phyloP scores from a whole-genome alignment of 2,113 vertebrate species.

The Vimba vimba region DNA sequence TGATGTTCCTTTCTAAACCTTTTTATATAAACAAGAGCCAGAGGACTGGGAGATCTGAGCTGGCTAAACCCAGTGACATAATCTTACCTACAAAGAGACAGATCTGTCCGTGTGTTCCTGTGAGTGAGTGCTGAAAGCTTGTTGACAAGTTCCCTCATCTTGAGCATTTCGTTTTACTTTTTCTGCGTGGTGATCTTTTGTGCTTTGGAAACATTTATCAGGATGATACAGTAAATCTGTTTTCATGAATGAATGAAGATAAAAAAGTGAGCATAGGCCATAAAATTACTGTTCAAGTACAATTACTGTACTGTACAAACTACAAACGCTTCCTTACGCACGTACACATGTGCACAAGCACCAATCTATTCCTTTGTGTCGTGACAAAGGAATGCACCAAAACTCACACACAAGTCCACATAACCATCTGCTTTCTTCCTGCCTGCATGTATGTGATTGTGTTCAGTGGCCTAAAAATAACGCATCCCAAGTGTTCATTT shows the following conservation, averaged over 20 bases:
- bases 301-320: neutral
- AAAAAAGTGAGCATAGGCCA: neutral
- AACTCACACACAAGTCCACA: neutral
- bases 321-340: no score
- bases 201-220: neutral
- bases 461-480: constrained; percentile 26
- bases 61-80: constrained; percentile 1
- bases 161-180: neutral
- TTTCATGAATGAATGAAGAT: neutral
- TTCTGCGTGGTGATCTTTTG: neutral
- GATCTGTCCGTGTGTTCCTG: neutral
- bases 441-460: constrained; percentile 17
- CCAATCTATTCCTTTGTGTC: neutral
- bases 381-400: neutral
- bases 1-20: neutral
- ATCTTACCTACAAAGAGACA: neutral
- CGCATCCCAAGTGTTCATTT: constrained; percentile 5
- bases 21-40: neutral
- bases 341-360: neutral
- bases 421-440: constrained; percentile 6
- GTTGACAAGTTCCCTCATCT: neutral
- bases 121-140: neutral
- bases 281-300: neutral
- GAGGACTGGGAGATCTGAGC: neutral
- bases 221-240: neutral